Percentiles rank a stretch among this genome's conserved stretches.
Conservation (phyloP, 2,888 invertebrate species). For the Caenorhabditis wallacei region DNA sequence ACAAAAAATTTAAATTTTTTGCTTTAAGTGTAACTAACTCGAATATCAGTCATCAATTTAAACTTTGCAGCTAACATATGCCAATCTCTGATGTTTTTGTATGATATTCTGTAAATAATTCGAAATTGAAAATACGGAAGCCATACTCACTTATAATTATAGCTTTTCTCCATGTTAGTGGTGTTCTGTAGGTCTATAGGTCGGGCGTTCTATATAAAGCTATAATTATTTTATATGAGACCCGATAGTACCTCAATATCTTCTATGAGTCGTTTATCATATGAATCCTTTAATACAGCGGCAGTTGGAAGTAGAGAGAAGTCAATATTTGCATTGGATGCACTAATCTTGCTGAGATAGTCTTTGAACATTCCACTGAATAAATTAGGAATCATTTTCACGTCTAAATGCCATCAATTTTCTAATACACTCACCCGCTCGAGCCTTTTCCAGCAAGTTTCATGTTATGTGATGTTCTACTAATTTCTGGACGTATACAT, state of each 20-base stretch:
- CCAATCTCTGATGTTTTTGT: constrained; percentile 78
- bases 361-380: constrained; percentile 79
- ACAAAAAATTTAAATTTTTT: neutral
- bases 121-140: neutral
- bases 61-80: constrained; percentile 76
- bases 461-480: constrained; percentile 89
- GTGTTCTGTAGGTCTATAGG: constrained; percentile 35
- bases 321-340: constrained; percentile 87
- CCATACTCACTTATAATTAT: constrained; percentile 63
- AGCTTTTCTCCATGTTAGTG: constrained; percentile 34
- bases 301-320: constrained; percentile 93
- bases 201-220: constrained; percentile 46
- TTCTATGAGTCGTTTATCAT: constrained; percentile 50
- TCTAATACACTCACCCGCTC: constrained; percentile 86
- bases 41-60: constrained; percentile 80
- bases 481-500: constrained; percentile 97
- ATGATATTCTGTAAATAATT: constrained; percentile 61
- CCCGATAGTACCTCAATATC: constrained; percentile 12
- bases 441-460: constrained; percentile 91
- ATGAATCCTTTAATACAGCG: constrained; percentile 89
- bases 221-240: constrained; percentile 1
- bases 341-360: constrained; percentile 76
- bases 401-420: neutral
- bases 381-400: constrained; percentile 1
- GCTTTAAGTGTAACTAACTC: constrained; percentile 60